Conservation (phyloP, 37 sponge, comb jelly and placozoan species). For the Cliona cf. orientalis region DNA sequence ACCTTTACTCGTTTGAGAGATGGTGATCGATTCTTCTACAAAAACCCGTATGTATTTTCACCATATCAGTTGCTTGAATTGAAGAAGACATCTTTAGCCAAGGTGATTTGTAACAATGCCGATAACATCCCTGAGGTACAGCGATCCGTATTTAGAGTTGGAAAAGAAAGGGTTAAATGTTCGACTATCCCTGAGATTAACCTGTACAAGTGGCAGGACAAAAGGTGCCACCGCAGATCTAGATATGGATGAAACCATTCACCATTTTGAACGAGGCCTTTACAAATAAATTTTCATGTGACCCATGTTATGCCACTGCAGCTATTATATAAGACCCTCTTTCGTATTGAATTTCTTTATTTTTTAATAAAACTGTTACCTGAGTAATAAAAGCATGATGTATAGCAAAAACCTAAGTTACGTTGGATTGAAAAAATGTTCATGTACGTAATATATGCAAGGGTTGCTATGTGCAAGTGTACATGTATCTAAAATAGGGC, state of each 20-base stretch:
- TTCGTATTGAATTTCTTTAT: too few species aligned
- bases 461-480: background rate
- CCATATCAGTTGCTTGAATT: slow-evolving; percentile 57
- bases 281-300: too few species aligned
- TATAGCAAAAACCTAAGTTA: background rate
- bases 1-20: slow-evolving; percentile 63
- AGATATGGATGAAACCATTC: too few species aligned
- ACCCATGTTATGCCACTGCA: too few species aligned
- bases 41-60: slow-evolving; percentile 67
- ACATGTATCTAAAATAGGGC: slow-evolving; percentile 27
- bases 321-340: too few species aligned
- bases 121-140: slow-evolving; percentile 76
- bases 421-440: background rate
- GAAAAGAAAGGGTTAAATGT: slow-evolving; percentile 40
- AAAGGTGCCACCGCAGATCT: background rate
- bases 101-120: slow-evolving; percentile 83
- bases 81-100: slow-evolving; percentile 77
- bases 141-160: slow-evolving; percentile 48
- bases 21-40: slow-evolving; percentile 85
- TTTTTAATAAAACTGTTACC: too few species aligned
- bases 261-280: too few species aligned
- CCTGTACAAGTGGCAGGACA: slow-evolving; percentile 62
- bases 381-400: background rate
- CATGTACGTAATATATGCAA: background rate
- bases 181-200: slow-evolving; percentile 28